Base-by-base conservation (phyloP, 2,113 vertebrate genomes). In the Hippopotamus amphibius region DNA sequence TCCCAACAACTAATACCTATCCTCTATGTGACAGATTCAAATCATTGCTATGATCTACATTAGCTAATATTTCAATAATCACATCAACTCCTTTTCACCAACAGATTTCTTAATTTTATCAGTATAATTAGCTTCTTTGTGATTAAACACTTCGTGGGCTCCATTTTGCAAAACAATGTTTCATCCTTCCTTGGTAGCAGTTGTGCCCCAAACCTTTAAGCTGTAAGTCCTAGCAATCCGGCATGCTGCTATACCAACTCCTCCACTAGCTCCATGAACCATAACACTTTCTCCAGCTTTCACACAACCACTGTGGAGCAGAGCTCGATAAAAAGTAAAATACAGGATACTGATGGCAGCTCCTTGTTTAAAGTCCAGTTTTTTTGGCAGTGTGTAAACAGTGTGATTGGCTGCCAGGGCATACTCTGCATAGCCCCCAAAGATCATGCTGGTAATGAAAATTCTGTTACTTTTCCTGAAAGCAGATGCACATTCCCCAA, bases 51-150 rank as follows among this genome's bases (percentile, higher is more conserved):
- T 99, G 99, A 97, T 99, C 99, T 79, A 99, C 65, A 11, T 99
- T 99, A 0, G 99, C 98, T 96, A 99, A 97, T 99, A 99, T 99
- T 98, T 99, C 99, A 92, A 99, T 96, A n/a, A 99, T 99, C 68
- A 99, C 98, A 96, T 99, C 95, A 0, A 99, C 96, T 41, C 99
- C 99, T 61, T 90, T 1, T 96, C 98, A 33, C 93, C 98, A 86
- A 98, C 98, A 82, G 98, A 98, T n/a, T 98, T 98, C 99, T 99
- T 99, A 92, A 99, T 99, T 96, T 98, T 98, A 65, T 99, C 97
- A 0, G 98, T 90, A 95, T 99, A 99, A 96, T 98, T 98, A 2
- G 97, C 95, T 65, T 99, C 99, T 98, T 98, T 98, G 98, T 99
- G 99, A 97, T 99, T 99, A 96, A 99, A 99, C 10, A 96, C 99